phyloP scores from a whole-genome alignment of 2,888 invertebrate genomes.

The Brachyptera risi region DNA sequence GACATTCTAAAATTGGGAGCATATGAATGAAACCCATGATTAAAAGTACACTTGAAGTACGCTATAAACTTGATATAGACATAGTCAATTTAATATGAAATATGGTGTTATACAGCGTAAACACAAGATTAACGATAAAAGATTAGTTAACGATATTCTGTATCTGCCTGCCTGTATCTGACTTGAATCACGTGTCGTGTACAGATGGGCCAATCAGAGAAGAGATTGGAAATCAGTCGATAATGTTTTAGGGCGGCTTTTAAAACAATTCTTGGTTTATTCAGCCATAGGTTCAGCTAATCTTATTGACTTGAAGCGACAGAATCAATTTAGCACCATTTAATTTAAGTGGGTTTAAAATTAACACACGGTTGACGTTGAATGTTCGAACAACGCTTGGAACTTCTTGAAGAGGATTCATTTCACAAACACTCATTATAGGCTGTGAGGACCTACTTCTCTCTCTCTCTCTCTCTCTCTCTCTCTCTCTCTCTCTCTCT shows the following conservation, averaged over 20 bases:
- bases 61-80: no score
- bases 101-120: no score
- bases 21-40: no score
- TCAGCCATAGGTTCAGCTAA: not conserved
- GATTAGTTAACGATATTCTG: no score
- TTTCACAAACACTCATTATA: not conserved
- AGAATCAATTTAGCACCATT: not conserved
- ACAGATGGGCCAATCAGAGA: no score
- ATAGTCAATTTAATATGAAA: no score
- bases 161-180: no score
- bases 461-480: no score
- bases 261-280: not conserved
- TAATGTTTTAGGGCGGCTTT: not conserved
- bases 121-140: no score
- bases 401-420: not conserved
- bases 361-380: not conserved
- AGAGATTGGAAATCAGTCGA: not conserved
- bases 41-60: no score
- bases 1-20: no score
- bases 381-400: not conserved
- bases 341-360: slow-evolving; percentile 4
- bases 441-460: not conserved
- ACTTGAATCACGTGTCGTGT: no score
- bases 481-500: not conserved
- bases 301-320: not conserved